Base-by-base conservation (phyloP, 2,113 vertebrate species). In the Stegastes partitus region DNA sequence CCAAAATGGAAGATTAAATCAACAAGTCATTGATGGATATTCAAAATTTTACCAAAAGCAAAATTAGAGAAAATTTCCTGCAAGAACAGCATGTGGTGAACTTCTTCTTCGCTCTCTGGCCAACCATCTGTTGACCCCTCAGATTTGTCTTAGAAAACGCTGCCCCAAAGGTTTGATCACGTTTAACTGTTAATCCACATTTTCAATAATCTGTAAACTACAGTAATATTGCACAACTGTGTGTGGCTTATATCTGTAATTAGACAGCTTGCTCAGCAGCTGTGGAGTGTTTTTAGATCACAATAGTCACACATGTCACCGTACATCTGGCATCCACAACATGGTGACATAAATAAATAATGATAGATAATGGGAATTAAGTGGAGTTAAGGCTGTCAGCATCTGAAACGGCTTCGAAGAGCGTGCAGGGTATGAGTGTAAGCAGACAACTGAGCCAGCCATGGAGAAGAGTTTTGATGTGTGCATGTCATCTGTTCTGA, bases 211-310 rank as follows among this genome's bases (percentile, higher is more conserved):
- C 66, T 57, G 10, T 77, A 67, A 77, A 77, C 68, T 80, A 54
- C 68, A 37, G 3, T 69, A 45, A 75, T 75, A 55, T 58, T 18
- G 3, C n/a, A 55, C 74, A 77, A 31, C 58, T 79, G 67, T 56
- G 42, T 76, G 58, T 39, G 19, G n/a, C 22, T 64, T 25, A 11
- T 49, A 25, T 37, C 18, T 81, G 51, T 68, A 59, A 77, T 83
- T 74, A 63, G 61, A 70, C 61, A 9, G 79, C 74, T 84, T 74
- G 67, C 55, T 69, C 4, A 74, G 61, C 82, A 83, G 76, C 83
- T 86, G 87, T 57, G 18, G 16, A 22, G 15, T 61, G 58, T 77
- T 81, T 83, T 69, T 66, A 62, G 55, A 70, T 64, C 50, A 21
- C 54, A 55, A 9, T 62, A 44, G 68, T 68, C 49, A 26, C 50